phyloP scores from a whole-genome alignment of 1,140 invertebrate species.

The Drosophila simulans region DNA sequence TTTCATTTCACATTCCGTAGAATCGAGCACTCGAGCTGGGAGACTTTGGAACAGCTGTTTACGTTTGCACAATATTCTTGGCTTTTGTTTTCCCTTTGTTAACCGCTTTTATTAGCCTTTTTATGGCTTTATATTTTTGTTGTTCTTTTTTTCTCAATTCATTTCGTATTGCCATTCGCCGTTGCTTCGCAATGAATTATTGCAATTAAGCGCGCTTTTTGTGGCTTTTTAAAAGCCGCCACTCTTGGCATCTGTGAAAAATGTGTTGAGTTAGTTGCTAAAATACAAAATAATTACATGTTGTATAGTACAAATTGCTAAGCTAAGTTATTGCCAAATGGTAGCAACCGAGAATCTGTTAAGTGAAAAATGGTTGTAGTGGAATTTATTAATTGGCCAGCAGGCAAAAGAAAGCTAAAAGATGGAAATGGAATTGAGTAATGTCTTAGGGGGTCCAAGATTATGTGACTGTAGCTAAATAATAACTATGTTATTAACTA shows the following conservation, averaged over 20 bases:
- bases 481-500: neutral
- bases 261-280: conserved; percentile 69
- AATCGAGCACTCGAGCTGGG: conserved; percentile 29
- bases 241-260: conserved; percentile 51
- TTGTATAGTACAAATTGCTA: conserved; percentile 51
- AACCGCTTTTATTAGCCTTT: conserved; percentile 69
- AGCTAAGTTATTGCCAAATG: conserved; percentile 42
- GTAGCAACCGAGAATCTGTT: conserved; percentile 19
- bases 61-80: conserved; percentile 68
- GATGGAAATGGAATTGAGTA: conserved; percentile 11
- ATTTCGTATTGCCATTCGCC: conserved; percentile 34
- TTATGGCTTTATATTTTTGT: conserved; percentile 72
- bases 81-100: conserved; percentile 40
- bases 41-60: conserved; percentile 67
- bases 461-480: no score
- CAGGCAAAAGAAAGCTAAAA: conserved; percentile 11
- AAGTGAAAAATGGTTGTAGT: conserved; percentile 28
- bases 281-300: conserved; percentile 75
- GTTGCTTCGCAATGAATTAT: conserved; percentile 70
- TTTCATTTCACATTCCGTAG: conserved; percentile 50
- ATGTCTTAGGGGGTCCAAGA: neutral
- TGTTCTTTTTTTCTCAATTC: conserved; percentile 35
- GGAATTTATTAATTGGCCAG: conserved; percentile 27
- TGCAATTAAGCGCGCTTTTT: conserved; percentile 76
- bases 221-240: conserved; percentile 74